Evolutionary conservation across 2,888 invertebrate genomes (phyloP).

Genomic region (Agapostemon virescens): DNA sequence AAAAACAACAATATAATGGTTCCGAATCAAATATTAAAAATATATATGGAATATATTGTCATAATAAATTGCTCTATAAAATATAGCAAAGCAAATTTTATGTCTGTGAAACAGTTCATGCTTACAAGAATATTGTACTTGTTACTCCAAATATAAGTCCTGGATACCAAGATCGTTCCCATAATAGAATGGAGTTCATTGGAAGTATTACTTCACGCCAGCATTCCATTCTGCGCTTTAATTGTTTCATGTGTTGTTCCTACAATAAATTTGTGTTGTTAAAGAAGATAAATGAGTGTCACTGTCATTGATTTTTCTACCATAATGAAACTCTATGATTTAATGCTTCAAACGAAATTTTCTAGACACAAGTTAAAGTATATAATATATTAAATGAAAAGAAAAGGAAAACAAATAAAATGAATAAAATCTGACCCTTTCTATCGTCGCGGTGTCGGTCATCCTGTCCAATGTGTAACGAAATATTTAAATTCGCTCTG

Average conservation of each 20-base stretch:
- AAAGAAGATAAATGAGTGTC: constrained; percentile 36
- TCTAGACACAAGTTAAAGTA: constrained; percentile 5
- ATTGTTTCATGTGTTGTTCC: constrained; percentile 87
- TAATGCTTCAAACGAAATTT: neutral
- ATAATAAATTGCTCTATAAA: constrained; percentile 5
- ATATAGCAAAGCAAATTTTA: neutral
- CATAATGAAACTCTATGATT: constrained; percentile 22
- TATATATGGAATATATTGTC: neutral
- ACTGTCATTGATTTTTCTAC: constrained; percentile 60
- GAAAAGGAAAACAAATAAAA: neutral
- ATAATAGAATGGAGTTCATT: constrained; percentile 86
- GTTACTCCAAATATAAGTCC: constrained; percentile 86
- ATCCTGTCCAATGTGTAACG: constrained; percentile 50
- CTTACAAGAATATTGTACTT: constrained; percentile 82
- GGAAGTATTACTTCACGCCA: constrained; percentile 89
- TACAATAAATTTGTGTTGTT: constrained; percentile 55
- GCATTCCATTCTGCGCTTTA: constrained; percentile 87
- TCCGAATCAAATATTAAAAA: neutral
- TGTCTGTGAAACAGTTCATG: constrained; percentile 33
- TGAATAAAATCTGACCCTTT: constrained; percentile 60
- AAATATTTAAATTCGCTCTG: constrained; percentile 48
- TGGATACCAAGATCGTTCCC: constrained; percentile 94
- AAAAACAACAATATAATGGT: neutral
- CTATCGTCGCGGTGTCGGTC: constrained; percentile 65
- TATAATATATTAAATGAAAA: neutral